These are phyloP conservation scores for Sylvia atricapilla DNA, from an alignment of 2,113 vertebrate genomes.

Conservation along the genomic window DNA sequence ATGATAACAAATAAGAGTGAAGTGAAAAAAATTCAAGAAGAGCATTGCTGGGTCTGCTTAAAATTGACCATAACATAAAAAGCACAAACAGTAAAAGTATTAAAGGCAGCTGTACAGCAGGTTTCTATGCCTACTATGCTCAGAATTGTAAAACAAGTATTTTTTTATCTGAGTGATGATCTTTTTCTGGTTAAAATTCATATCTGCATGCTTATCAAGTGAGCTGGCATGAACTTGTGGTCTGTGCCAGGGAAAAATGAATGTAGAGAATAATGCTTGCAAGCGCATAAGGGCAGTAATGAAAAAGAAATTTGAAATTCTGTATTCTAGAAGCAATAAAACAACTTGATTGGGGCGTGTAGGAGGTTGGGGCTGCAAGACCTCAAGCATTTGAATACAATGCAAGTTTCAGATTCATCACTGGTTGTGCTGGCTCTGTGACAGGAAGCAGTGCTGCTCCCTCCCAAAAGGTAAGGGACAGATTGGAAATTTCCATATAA, in stretches of 20 bases:
- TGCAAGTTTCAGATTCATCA: not conserved
- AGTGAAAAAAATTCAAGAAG: not conserved
- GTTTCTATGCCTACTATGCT: not conserved
- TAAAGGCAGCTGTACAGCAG: not conserved
- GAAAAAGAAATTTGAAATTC: not conserved
- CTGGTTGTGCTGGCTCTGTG: not conserved
- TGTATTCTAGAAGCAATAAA: not conserved
- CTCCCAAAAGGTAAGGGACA: not conserved
- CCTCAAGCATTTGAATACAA: not conserved
- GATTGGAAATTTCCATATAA: conserved; percentile 39
- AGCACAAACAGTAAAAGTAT: not conserved
- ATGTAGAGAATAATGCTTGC: not conserved
- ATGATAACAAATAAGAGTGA: not conserved
- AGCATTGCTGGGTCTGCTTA: not conserved
- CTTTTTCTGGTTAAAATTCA: not conserved
- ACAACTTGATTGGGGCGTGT: not conserved
- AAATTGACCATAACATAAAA: not conserved
- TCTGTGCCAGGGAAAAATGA: not conserved
- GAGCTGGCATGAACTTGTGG: not conserved
- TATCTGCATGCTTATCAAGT: not conserved
- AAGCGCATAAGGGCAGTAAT: not conserved
- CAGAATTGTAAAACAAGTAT: not conserved
- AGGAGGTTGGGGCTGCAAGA: not conserved
- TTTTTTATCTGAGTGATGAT: not conserved
- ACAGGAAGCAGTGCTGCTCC: not conserved